Conservation (phyloP, 2,797 vertebrate species). For the Pelodytes ibericus region DNA sequence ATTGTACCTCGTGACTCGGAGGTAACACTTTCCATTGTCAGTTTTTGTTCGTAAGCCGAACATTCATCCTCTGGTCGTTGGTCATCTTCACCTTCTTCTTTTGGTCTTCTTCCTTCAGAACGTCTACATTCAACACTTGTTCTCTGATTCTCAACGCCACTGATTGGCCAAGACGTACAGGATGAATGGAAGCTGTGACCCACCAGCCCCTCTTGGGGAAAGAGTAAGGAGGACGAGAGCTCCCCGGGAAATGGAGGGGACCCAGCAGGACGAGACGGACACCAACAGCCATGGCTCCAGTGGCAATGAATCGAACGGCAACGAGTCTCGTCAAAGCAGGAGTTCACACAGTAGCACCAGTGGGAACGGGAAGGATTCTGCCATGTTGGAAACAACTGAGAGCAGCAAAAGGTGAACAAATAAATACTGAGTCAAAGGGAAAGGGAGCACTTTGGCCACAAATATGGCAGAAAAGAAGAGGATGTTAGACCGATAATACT, state of each 20-base stretch:
- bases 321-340: slow-evolving; percentile 68
- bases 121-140: slow-evolving; percentile 26
- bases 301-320: slow-evolving; percentile 82
- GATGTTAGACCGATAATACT: not conserved
- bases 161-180: slow-evolving; percentile 39
- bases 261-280: slow-evolving; percentile 75
- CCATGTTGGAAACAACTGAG: slow-evolving; percentile 82
- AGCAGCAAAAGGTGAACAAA: slow-evolving; percentile 87
- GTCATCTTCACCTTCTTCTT: not conserved
- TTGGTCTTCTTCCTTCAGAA: not conserved
- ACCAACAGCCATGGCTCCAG: slow-evolving; percentile 72
- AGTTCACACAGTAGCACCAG: slow-evolving; percentile 84
- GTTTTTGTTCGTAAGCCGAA: too few relatives aligned
- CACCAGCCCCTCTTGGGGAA: slow-evolving; percentile 29
- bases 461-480: too few relatives aligned
- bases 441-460: not conserved
- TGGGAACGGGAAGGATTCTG: slow-evolving; percentile 86
- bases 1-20: too few relatives aligned
- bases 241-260: slow-evolving; percentile 60
- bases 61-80: not conserved
- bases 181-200: slow-evolving; percentile 24
- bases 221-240: slow-evolving; percentile 62
- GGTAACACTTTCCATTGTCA: too few relatives aligned
- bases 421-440: too few relatives aligned
- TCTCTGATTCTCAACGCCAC: slow-evolving; percentile 9